Percentiles rank a stretch among this genome's conserved stretches.
Evolutionary conservation across 2,797 vertebrate genomes (phyloP).

Genomic region (Acanthurus tractus): DNA sequence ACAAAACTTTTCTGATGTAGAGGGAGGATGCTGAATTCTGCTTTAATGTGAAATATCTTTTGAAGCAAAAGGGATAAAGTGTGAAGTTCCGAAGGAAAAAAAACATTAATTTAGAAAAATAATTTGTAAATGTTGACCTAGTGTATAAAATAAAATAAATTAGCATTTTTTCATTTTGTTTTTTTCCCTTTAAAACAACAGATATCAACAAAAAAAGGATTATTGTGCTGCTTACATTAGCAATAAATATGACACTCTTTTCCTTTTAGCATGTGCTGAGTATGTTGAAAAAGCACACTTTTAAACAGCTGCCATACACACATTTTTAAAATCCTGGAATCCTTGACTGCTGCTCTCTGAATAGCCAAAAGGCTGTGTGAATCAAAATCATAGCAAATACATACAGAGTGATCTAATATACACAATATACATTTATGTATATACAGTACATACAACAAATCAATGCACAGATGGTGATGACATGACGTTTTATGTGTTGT

Average conservation of each 20-base stretch:
- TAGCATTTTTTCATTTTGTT: conserved; percentile 65
- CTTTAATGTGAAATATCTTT: conserved; percentile 44
- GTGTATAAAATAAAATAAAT: conserved; percentile 88
- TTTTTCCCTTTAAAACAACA: conserved; percentile 70
- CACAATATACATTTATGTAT: conserved; percentile 85
- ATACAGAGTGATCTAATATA: conserved; percentile 80
- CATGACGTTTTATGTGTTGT: conserved; percentile 55
- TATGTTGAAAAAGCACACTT: conserved; percentile 72
- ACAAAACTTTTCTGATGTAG: conserved; percentile 22
- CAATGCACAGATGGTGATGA: conserved; percentile 81
- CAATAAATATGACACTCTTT: conserved; percentile 80
- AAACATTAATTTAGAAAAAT: conserved; percentile 82
- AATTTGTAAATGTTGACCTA: conserved; percentile 80
- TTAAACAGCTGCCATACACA: conserved; percentile 76
- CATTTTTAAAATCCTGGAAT: conserved; percentile 68
- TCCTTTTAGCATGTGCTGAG: conserved; percentile 69
- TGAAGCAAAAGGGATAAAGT: conserved; percentile 30
- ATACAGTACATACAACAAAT: conserved; percentile 84
- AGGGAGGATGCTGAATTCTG: conserved; percentile 64
- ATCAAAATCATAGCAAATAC: conserved; percentile 75
- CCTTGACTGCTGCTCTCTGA: conserved; percentile 68
- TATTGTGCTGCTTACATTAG: conserved; percentile 81
- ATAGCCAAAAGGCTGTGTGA: conserved; percentile 60
- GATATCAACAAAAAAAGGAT: conserved; percentile 69
- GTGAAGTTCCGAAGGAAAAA: conserved; percentile 47